Conservation (phyloP, 2,797 vertebrate species). For the Galago senegalensis region DNA sequence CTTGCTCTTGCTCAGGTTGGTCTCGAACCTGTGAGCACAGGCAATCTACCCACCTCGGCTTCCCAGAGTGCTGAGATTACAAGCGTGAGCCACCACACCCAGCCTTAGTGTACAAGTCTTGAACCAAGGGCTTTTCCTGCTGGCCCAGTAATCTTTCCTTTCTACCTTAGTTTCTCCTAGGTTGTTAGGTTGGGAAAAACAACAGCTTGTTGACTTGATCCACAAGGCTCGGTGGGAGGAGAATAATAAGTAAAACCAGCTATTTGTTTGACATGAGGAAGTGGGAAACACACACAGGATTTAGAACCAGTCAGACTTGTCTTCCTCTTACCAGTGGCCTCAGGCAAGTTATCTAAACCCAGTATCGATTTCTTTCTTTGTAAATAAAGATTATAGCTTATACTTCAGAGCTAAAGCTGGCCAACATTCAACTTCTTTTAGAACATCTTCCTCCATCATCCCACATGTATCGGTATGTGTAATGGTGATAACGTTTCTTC, state of each 20-base stretch:
- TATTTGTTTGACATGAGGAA: background rate
- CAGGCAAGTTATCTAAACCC: constrained; percentile 25
- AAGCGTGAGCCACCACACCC: too few species aligned
- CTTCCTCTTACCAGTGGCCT: background rate
- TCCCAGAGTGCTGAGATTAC: too few species aligned
- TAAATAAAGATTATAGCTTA: constrained; percentile 6
- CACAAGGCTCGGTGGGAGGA: background rate
- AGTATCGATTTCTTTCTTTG: background rate
- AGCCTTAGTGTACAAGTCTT: background rate
- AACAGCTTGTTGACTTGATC: background rate
- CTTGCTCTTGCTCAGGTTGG: too few species aligned
- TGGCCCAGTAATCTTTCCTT: background rate
- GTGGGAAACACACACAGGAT: background rate
- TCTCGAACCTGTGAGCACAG: too few species aligned
- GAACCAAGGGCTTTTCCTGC: background rate
- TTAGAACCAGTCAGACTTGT: background rate
- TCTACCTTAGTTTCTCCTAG: background rate
- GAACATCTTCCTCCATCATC: constrained; percentile 14
- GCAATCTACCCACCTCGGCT: too few species aligned
- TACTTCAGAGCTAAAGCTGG: constrained; percentile 19
- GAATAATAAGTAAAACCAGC: background rate
- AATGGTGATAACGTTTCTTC: background rate
- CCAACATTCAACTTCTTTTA: background rate
- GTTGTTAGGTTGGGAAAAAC: background rate
- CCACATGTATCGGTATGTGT: background rate